phyloP scores from a whole-genome alignment of 1,140 invertebrate genomes.

The Pseudomyrmex concolor region DNA sequence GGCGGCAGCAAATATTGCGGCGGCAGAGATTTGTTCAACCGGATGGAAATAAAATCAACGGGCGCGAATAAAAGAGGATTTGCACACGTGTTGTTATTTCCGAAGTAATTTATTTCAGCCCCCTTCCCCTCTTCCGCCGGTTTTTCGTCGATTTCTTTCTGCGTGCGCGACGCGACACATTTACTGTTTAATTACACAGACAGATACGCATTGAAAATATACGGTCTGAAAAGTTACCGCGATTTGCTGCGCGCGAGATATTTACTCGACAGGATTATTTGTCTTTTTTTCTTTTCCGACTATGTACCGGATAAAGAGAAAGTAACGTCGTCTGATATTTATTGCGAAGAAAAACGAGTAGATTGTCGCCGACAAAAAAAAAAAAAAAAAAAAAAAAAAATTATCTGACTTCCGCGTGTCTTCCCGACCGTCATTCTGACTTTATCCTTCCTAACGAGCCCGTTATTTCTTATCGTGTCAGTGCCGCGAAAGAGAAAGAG shows the following conservation, averaged over 20 bases:
- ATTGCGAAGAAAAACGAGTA: conserved; percentile 6
- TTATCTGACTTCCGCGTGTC: conserved; percentile 33
- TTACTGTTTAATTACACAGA: conserved; percentile 36
- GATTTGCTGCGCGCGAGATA: not conserved
- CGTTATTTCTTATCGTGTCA: conserved; percentile 41
- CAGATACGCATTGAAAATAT: conserved; percentile 29
- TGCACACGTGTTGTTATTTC: conserved; percentile 2
- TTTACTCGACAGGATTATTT: not conserved
- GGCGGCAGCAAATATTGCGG: not conserved
- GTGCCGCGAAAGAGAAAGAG: not conserved
- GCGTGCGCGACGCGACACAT: not conserved
- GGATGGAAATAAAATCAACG: conserved; percentile 26
- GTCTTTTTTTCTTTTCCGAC: not conserved
- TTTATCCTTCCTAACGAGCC: conserved; percentile 41
- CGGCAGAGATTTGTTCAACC: conserved; percentile 9
- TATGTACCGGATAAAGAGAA: not conserved
- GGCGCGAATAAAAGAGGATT: conserved; percentile 21
- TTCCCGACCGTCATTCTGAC: conserved; percentile 18
- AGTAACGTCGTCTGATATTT: not conserved
- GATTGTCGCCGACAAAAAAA: not conserved
- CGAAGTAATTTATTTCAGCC: conserved; percentile 45
- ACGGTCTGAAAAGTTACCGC: not conserved
- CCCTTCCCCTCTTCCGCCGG: too few species aligned
- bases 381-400: not conserved
- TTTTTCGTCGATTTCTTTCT: too few species aligned